Base-by-base conservation (phyloP, 2,888 invertebrate species). In the Blomia tropicalis region DNA sequence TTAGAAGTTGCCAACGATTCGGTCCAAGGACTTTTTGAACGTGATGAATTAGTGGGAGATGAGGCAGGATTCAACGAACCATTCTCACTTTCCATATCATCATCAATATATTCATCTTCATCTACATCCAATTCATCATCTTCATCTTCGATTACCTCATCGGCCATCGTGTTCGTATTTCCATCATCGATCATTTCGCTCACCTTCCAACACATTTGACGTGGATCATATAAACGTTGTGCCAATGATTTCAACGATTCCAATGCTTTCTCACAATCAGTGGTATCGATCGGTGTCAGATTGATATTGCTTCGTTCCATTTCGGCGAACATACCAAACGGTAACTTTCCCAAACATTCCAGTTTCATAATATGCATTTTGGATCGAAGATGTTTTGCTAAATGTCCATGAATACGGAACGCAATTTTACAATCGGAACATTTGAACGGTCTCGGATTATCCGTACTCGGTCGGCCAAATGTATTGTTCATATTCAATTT, bases 391-490 rank as follows among this genome's bases (percentile, higher is more conserved):
- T 98, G 96, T 75, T 95, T 95, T 0, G 93, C 92, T 70, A 98
- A 77, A 75, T 95, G 95, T 0, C 95, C 96, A 71, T 92, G 93
- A 71, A 93, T 93, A 7, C 77, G 70, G 74, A 98, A 96, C 7
- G 92, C 93, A 69, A 91, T 87, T 72, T 87, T 88, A 74, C 96
- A 96, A 72, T 95, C 92, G 23, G 83, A 83, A 76, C 96, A 96
- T 71, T 91, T 87, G 74, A 93, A 96, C 22, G 95, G 93, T 59
- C 95, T 80, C 2, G 95, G 95, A 76, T 95, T 93, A 67, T 84
- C 84, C 17, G 86, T 84, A 7, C 72, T 71, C 77, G 60, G 89
- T 11, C 85, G 83, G 5, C 86, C 87, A 72, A 86, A 86, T 0
- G 86, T 84, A 23, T 85, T 83, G 30, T 85, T 86, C 85, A 86